Evolutionary conservation across 64 coral and sea anemone genomes (phyloP), one percentile per base, ranked within the genome.

Genomic region (Anthopleura sola): DNA sequence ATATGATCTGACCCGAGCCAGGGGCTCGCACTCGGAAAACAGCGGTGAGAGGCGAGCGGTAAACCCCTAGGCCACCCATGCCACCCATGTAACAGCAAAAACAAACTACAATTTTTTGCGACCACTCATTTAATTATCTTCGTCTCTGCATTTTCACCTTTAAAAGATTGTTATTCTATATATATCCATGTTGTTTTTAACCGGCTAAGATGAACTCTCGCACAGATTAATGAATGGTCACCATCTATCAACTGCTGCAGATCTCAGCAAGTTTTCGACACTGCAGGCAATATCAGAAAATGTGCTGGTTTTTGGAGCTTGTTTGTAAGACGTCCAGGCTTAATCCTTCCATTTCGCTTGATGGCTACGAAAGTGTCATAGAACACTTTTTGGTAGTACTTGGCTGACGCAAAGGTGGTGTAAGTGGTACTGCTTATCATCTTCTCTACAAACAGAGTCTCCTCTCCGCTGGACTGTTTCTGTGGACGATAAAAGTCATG

Each of bases 371-470:
- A 96, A 40, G 60, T 89, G 28, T 96, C 94, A 5, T 85, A 60
- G 44, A 37, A 78, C 3, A 39, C 89, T 1, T 78, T 75, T 19
- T 87, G 86, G 37, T 90, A 92, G 46, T 96, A 92, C 69, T 92
- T 90, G 55, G 89, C 56, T 3, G 94, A 96, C 16, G 90, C 80
- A 64, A 75, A 96, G 10, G 94, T 92, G 38, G 75, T 66, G 37
- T 69, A 69, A 69, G 86, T n/a, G n/a, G n/a, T 89, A 47, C 40
- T 55, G 26, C 85, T 85, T 36, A 90, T 50, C 68, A 71, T 96
- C 82, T 96, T 90, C 51, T 92, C 64, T 69, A 31, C 89, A 40
- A 96, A 96, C 12, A 96, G 26, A 48, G 90, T 87, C 82, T 96
- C 94, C 17, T 90, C 90, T 50, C 48, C 86, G 19, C 57, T 83